Conservation (phyloP, 2,888 invertebrate genomes). For the Mechanitis mazaeus region DNA sequence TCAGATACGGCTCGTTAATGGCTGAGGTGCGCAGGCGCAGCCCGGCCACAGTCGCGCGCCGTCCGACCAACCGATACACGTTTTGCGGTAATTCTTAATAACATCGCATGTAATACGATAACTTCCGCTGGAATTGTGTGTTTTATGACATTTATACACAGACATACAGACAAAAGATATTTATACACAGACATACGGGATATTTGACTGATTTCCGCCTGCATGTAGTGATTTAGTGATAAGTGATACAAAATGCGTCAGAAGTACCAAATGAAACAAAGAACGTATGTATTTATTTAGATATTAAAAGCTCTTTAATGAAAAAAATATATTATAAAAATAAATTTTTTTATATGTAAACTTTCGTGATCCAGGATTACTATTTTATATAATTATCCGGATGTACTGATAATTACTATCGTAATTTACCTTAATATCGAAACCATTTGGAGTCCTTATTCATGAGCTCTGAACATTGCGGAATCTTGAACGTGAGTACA, state of each 20-base stretch:
- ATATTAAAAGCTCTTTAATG: no score
- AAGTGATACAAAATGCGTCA: constrained; percentile 57
- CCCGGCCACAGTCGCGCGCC: constrained; percentile 64
- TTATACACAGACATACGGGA: constrained; percentile 11
- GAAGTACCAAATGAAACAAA: constrained; percentile 71
- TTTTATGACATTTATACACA: constrained; percentile 19
- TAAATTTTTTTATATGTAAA: no score
- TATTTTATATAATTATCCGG: no score
- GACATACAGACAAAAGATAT: no score
- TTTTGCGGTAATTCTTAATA: constrained; percentile 64
- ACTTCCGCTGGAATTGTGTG: constrained; percentile 37
- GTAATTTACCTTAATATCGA: no score
- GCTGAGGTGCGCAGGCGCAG: constrained; percentile 45
- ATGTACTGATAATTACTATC: no score
- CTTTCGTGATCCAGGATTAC: no score
- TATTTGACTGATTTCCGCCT: constrained; percentile 13
- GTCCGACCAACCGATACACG: constrained; percentile 71
- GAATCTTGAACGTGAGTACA: no score
- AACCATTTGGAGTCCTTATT: no score
- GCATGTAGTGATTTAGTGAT: constrained; percentile 23
- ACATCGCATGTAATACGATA: constrained; percentile 61
- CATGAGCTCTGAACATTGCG: no score
- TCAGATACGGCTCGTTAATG: constrained; percentile 30
- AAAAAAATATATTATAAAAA: constrained; percentile 18
- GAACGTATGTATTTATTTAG: constrained; percentile 59